These are phyloP conservation scores for Ovis canadensis DNA, from an alignment of 2,113 vertebrate species.

Conservation along the genomic window DNA sequence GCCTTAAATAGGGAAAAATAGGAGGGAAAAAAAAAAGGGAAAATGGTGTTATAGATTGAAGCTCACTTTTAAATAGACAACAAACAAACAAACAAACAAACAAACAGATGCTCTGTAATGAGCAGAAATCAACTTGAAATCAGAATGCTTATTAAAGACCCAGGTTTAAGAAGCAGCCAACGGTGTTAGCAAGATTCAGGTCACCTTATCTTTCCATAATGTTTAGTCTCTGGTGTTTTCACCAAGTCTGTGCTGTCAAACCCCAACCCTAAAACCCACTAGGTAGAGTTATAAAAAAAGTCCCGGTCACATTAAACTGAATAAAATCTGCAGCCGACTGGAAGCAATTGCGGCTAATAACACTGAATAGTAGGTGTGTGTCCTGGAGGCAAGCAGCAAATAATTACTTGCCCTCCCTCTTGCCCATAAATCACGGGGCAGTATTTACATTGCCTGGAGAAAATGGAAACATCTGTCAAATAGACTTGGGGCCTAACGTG, in stretches of 20 bases:
- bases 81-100: background rate
- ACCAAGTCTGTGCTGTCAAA: slow-evolving; percentile 74
- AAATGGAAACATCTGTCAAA: slow-evolving; percentile 78
- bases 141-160: slow-evolving; percentile 59
- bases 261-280: slow-evolving; percentile 68
- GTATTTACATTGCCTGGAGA: slow-evolving; percentile 72
- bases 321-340: slow-evolving; percentile 75
- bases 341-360: slow-evolving; percentile 74
- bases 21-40: slow-evolving; percentile 6
- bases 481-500: slow-evolving; percentile 66
- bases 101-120: background rate
- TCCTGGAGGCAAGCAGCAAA: slow-evolving; percentile 77
- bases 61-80: slow-evolving; percentile 50
- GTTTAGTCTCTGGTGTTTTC: slow-evolving; percentile 74
- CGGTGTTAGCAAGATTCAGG: slow-evolving; percentile 70
- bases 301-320: slow-evolving; percentile 71
- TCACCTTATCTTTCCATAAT: slow-evolving; percentile 79
- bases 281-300: slow-evolving; percentile 70
- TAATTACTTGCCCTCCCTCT: slow-evolving; percentile 72
- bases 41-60: slow-evolving; percentile 37
- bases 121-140: slow-evolving; percentile 56
- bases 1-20: slow-evolving; percentile 79
- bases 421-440: slow-evolving; percentile 76
- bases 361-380: slow-evolving; percentile 73
- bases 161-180: slow-evolving; percentile 61